A percentile compares a stretch with the other conserved stretches of the same genome.
phyloP scores from a whole-genome alignment of 2,113 vertebrate species.

The Jacana jacana region DNA sequence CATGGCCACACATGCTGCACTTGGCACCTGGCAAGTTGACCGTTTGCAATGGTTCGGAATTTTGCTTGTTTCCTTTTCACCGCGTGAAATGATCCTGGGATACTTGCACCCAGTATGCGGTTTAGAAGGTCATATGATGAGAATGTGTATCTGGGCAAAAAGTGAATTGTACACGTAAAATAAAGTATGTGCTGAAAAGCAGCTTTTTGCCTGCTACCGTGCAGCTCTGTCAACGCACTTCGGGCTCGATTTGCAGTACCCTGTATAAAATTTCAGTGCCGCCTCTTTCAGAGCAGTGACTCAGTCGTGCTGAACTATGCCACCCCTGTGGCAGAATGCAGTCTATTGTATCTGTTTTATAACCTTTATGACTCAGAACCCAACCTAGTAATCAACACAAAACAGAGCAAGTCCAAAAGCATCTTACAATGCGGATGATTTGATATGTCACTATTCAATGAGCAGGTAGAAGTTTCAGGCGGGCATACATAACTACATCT shows the following conservation, averaged over 20 bases:
- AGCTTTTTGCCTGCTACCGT: not conserved
- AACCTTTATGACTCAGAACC: constrained; percentile 44
- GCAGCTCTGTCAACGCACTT: constrained; percentile 22
- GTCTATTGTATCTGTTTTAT: not conserved
- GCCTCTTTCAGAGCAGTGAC: not conserved
- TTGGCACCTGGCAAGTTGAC: constrained; percentile 11
- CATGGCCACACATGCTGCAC: not conserved
- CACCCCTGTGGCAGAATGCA: constrained; percentile 6
- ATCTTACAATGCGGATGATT: not conserved
- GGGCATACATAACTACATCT: not conserved
- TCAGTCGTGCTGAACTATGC: constrained; percentile 27
- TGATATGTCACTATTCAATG: not conserved
- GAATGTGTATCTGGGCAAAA: not conserved
- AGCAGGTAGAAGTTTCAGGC: not conserved
- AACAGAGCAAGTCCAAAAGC: not conserved
- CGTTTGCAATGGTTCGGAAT: not conserved
- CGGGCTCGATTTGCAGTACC: constrained; percentile 12
- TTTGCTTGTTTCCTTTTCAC: not conserved
- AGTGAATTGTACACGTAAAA: not conserved
- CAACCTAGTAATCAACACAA: not conserved
- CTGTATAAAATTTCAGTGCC: not conserved
- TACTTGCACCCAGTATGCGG: not conserved
- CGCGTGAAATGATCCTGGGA: not conserved
- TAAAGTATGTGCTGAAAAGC: not conserved
- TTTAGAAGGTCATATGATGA: not conserved